Conservation (phyloP, 1,140 invertebrate species). For the Vanessa tameamea region DNA sequence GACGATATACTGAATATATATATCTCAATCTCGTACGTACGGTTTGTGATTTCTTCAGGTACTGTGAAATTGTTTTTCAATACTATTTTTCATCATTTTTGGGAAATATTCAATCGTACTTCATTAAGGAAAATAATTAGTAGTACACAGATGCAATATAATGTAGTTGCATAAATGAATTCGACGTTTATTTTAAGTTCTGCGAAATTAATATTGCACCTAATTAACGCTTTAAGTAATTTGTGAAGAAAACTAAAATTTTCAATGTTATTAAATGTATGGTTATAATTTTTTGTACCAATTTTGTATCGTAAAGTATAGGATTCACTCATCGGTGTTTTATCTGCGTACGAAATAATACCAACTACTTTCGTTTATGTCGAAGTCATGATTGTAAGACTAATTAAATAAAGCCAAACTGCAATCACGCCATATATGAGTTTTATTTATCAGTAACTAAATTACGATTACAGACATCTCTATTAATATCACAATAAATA, state of each 20-base stretch:
- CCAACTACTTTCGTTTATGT: constrained; percentile 13
- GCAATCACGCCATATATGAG: constrained; percentile 38
- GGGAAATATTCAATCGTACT: not conserved
- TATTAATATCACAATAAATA: constrained; percentile 1
- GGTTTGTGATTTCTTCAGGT: constrained; percentile 3
- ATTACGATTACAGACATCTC: not conserved
- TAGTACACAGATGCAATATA: not conserved
- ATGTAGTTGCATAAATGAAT: not conserved
- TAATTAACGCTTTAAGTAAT: not conserved
- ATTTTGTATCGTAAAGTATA: constrained; percentile 32
- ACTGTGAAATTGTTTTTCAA: constrained; percentile 1
- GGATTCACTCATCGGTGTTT: constrained; percentile 24
- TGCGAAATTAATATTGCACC: not conserved
- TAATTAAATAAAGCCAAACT: constrained; percentile 47
- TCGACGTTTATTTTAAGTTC: not conserved
- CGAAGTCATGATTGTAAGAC: constrained; percentile 30
- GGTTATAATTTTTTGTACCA: constrained; percentile 33
- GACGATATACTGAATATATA: constrained; percentile 14
- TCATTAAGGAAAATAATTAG: not conserved
- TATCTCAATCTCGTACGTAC: constrained; percentile 7
- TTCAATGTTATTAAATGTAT: constrained; percentile 19
- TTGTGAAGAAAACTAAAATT: not conserved
- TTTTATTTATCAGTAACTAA: constrained; percentile 22
- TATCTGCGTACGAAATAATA: constrained; percentile 15
- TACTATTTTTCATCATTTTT: not conserved